Evolutionary conservation across 2,797 vertebrate species (phyloP).

Genomic region (Halcyon chelicuti): DNA sequence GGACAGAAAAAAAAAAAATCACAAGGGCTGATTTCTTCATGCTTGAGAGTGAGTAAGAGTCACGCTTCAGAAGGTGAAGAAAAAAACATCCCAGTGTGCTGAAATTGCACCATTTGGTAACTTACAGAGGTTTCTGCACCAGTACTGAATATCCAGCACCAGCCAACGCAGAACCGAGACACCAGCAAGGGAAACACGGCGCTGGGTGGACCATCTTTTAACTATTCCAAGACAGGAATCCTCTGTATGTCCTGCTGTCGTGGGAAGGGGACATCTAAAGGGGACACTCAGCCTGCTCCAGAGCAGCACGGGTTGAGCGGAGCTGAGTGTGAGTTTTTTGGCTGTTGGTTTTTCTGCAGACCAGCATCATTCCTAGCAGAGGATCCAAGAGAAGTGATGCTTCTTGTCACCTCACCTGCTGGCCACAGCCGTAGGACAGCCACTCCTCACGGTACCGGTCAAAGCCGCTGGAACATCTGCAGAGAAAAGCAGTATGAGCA

Average conservation of each 20-base stretch:
- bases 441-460: constrained; percentile 94
- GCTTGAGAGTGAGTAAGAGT: not conserved
- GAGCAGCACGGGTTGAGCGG: accelerated
- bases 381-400: not conserved
- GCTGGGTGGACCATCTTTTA: not conserved
- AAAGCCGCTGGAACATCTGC: constrained; percentile 93
- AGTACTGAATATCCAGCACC: not conserved
- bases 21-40: not conserved
- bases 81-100: not conserved
- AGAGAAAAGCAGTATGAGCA: not conserved
- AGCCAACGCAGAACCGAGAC: not conserved
- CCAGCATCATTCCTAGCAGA: not conserved
- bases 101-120: not conserved
- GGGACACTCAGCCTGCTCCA: accelerated
- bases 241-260: not conserved
- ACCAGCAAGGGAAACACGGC: not conserved
- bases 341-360: accelerated
- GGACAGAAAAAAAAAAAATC: not conserved
- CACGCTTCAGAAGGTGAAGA: not conserved
- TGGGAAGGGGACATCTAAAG: not conserved
- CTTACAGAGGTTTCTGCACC: not conserved
- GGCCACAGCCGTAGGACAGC: constrained; percentile 90
- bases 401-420: constrained; percentile 81
- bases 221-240: not conserved
- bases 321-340: accelerated